Base-by-base conservation (phyloP, 2,797 vertebrate species). In the Gallinago stenura region DNA sequence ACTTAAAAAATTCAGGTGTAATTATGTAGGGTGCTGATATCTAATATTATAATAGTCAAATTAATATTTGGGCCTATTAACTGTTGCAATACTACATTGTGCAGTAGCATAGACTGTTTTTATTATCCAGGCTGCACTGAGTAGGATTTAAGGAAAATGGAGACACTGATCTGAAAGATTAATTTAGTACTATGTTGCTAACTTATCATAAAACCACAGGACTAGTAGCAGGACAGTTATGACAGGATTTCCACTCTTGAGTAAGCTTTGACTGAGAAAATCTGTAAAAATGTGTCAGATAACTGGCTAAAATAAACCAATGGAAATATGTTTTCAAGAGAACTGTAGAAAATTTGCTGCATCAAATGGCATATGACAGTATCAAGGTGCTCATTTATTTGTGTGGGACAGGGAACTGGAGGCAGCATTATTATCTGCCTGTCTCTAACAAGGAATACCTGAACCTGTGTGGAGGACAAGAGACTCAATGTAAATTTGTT, bases 11-110 rank as follows among this genome's bases (percentile, higher is more conserved):
- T 78, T 91, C 17, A 71, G 19, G 19, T 81, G n/a, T 92, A 94
- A 92, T 90, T 86, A 75, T 79, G 37, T 92, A 65, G 30, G 18
- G 69, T 89, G 28, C 12, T 35, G 46, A 58, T 76, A 56, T 56
- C 41, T 81, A 39, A 18, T 85, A 84, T 91, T 92, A 46, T 64
- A 57, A 78, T 58, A 70, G 37, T 20, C n/a, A 88, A 90, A 77
- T 51, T 90, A 85, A 83, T 78, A 92, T 84, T 84, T 61, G 17
- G 5, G 3, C 37, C 93, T 90, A 89, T 68, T 82, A 89, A 93
- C 51, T 6, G 4, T 60, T 87, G 17, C 14, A 31, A 6, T 57
- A 93, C 37, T 35, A 62, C 65, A 85, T 13, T 78, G 18, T 73
- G 9, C 25, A 39, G 18, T n/a, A 80, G 31, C 33, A 96, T 61